phyloP scores from a whole-genome alignment of 2,888 invertebrate species.

The Campaea margaritaria region DNA sequence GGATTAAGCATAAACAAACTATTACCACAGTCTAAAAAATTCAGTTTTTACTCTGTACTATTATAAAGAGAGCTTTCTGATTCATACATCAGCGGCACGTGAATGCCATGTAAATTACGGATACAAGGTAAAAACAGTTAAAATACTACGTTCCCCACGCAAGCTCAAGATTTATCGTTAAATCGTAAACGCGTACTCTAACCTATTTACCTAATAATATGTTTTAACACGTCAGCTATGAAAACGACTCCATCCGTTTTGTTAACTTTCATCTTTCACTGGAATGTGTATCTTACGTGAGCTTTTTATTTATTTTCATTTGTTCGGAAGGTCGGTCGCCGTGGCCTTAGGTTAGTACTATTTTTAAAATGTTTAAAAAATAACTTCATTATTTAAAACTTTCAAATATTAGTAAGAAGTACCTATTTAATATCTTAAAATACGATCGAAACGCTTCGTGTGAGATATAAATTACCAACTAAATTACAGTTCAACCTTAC shows the following conservation, averaged over 20 bases:
- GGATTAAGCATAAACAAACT: too few relatives aligned
- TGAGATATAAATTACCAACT: background rate
- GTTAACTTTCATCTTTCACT: conserved; percentile 39
- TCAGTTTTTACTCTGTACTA: too few relatives aligned
- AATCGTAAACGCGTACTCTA: conserved; percentile 50
- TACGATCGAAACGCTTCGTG: background rate
- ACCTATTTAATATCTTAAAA: conserved; percentile 5
- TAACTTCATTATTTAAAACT: conserved; percentile 1
- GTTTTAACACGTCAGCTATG: conserved; percentile 26
- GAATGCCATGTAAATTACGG: conserved; percentile 25
- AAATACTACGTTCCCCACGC: conserved; percentile 9
- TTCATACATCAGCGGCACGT: conserved; percentile 8
- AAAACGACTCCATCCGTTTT: conserved; percentile 36
- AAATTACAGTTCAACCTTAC: background rate
- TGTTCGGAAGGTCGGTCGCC: conserved; percentile 22
- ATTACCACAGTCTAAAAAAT: too few relatives aligned
- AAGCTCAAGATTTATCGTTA: conserved; percentile 43
- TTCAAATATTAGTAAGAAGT: conserved; percentile 1
- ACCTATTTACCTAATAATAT: conserved; percentile 53
- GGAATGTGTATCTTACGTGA: conserved; percentile 16
- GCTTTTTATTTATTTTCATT: conserved; percentile 31
- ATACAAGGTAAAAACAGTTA: conserved; percentile 27
- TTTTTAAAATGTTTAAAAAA: conserved; percentile 10
- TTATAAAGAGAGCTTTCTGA: background rate
- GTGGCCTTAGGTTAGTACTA: conserved; percentile 18